Percentiles rank a stretch among this genome's conserved stretches.
These are phyloP conservation scores for Steinernema carpocapsae DNA, from an alignment of 2,888 invertebrate species.

Conservation along the genomic window DNA sequence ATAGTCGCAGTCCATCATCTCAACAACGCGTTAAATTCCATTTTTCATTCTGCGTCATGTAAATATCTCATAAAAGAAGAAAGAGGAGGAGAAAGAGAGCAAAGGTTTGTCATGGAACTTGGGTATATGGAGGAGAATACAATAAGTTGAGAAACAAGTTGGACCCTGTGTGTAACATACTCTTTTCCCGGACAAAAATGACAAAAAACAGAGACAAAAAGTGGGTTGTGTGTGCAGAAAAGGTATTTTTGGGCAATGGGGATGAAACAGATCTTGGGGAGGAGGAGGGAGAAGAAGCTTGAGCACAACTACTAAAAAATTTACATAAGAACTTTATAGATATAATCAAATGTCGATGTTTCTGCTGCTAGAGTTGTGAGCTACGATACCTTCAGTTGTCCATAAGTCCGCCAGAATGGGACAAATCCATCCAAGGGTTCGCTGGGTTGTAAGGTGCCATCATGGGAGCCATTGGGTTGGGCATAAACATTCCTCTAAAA, in stretches of 20 bases:
- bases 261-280: no score
- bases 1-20: no score
- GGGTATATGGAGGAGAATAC: background rate
- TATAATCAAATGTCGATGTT: conserved; percentile 26
- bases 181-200: conserved; percentile 5
- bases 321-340: conserved; percentile 28
- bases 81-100: background rate
- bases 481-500: conserved; percentile 23
- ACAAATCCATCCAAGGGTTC: conserved; percentile 28
- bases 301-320: conserved; percentile 31
- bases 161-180: conserved; percentile 19
- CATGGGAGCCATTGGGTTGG: conserved; percentile 30
- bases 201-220: background rate
- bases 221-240: background rate
- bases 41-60: conserved; percentile 31
- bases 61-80: conserved; percentile 23
- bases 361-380: conserved; percentile 8
- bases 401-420: conserved; percentile 22
- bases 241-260: no score
- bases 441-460: conserved; percentile 32
- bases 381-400: background rate
- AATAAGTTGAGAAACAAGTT: conserved; percentile 2
- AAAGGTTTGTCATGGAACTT: background rate
- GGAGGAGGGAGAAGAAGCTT: conserved; percentile 30
- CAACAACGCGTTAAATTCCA: background rate